Base-by-base conservation (phyloP, 2,113 vertebrate genomes). In the Polyodon spathula region DNA sequence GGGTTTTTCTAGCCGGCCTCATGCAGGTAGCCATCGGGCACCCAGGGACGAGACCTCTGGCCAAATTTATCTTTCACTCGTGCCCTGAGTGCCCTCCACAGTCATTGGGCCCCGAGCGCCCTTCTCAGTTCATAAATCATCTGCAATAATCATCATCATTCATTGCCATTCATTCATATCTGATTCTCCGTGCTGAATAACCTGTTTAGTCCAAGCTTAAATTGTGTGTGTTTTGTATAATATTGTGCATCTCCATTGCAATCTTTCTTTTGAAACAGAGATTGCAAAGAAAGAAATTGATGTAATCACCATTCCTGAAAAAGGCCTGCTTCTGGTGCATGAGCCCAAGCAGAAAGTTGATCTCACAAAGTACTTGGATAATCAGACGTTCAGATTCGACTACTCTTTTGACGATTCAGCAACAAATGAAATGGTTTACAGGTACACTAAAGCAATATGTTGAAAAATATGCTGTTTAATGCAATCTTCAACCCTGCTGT, bases 291-390 rank as follows among this genome's bases (percentile, higher is more conserved):
- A 91, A 74, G 96, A 98, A 77, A 90, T 94, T 14, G 96, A 99
- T 65, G 93, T 98, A 64, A 87, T 99, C 60, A 93, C 94, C n/a
- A 68, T 99, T 61, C 90, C 86, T 0, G 96, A 89, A 65, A 95
- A 89, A 46, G 84, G 84, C 60, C 55, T 76, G 37, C 73, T 99
- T 54, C 66, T 99, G 12, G 89, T 98, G 27, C 96, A 99, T 6
- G 94, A 98, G 63, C 94, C 95, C 42, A 99, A 95, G 71, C 85
- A 92, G 59, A 99, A 99, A 72, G 94, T 98, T 71, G 96, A 99
- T 69, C 85, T 99, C 40, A 98, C 95, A 6, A 99, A 97, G 75
- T 98, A 94, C 67, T 77, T 98, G 60, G 95, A 98, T 50, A 97
- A 93, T 66, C 95, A 98, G 62, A 52, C 80, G 1, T 99, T 99